Conservation (phyloP, 2,888 invertebrate species). For the Bibio marci region DNA sequence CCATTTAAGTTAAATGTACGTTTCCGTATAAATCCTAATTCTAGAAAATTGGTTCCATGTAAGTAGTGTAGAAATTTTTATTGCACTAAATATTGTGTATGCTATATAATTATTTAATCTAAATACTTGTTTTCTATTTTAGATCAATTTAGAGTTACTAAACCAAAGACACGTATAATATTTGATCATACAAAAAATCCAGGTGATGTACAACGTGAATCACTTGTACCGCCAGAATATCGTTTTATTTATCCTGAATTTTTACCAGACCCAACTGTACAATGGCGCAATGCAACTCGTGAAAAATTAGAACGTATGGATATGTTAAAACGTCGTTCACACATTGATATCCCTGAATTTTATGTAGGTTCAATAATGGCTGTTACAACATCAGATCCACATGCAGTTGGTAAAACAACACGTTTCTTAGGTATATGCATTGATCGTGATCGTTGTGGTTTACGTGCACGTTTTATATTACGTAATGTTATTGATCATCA, state of each 20-base stretch:
- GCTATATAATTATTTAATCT: too few relatives aligned
- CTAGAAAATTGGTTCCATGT: too few relatives aligned
- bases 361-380: conserved; percentile 90
- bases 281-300: conserved; percentile 58
- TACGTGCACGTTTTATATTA: conserved; percentile 70
- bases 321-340: conserved; percentile 61
- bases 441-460: conserved; percentile 60
- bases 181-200: too few relatives aligned
- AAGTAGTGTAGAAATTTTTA: too few relatives aligned
- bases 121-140: too few relatives aligned
- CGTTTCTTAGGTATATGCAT: conserved; percentile 77
- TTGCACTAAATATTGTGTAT: too few relatives aligned
- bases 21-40: too few relatives aligned
- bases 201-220: background rate
- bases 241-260: conserved; percentile 79
- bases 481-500: conserved; percentile 88
- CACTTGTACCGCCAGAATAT: conserved; percentile 31
- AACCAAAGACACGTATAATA: too few relatives aligned
- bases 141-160: too few relatives aligned
- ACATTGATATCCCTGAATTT: conserved; percentile 89
- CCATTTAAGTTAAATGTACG: too few relatives aligned
- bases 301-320: conserved; percentile 85
- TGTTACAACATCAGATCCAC: conserved; percentile 71
- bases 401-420: conserved; percentile 67
- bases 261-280: conserved; percentile 66